Evolutionary conservation across 2,888 invertebrate species (phyloP), one percentile per base, ranked within the genome.

Genomic region (Thera obeliscata): DNA sequence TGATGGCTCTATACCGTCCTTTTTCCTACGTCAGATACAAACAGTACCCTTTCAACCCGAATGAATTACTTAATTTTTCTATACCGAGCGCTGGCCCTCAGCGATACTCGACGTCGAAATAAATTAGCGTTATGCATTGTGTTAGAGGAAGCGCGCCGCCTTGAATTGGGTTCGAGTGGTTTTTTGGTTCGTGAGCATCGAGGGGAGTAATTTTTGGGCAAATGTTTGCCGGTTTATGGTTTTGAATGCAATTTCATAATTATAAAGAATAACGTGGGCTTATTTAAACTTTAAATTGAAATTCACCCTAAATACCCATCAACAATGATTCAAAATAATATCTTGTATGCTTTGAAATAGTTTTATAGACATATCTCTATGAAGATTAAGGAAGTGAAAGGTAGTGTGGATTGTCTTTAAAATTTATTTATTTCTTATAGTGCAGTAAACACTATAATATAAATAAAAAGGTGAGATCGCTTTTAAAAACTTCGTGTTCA

Each of bases 11-110:
- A 87, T 86, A 85, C 83, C 82, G 79, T 80, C 78, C 81, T 87
- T 91, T 91, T 91, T 90, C 84, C 84, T 83, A 86, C 81, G 91
- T 91, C 91, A 91, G 87, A 87, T 82, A 89, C 90, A 91, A 87
- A 83, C 87, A 84, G 83, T 83, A 92, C 91, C 91, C 92, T 89
- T 92, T 91, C 89, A 86, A 87, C 84, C 83, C 86, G 83, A 91
- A 92, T 90, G 90, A 91, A 92, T 93, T 88, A 89, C 90, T 91
- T 91, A 91, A 91, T 92, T 91, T 91, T 88, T 91, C 86, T 85
- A 84, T 86, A 86, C 86, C 83, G 82, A 77, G 81, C 82, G 81
- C 83, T 83, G 82, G 83, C 87, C 87, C 86, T 83, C 80, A 74
- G 81, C 80, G 77, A 81, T 82, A 81, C 80, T 87, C 81, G 78